These are phyloP conservation scores for Lagria hirta DNA, from an alignment of 2,888 invertebrate species.

Conservation along the genomic window DNA sequence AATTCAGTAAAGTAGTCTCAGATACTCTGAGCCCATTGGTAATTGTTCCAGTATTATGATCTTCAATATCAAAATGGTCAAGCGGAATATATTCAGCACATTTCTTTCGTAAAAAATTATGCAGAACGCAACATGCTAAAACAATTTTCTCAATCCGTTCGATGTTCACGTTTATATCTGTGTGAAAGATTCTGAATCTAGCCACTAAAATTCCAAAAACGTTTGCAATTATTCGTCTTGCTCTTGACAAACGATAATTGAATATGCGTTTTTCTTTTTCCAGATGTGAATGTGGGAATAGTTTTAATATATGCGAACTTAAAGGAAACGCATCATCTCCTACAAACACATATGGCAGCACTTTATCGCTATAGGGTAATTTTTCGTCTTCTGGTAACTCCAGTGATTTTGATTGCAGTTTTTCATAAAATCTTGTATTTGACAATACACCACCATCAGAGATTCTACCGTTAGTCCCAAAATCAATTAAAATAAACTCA, in stretches of 20 bases:
- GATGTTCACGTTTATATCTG: too few relatives aligned
- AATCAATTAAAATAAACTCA: neutral
- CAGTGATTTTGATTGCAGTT: conserved; percentile 19
- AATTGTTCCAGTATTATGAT: too few relatives aligned
- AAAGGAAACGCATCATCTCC: conserved; percentile 34
- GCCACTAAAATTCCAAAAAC: conserved; percentile 36
- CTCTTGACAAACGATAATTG: conserved; percentile 34
- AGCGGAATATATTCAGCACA: too few relatives aligned
- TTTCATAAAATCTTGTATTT: neutral
- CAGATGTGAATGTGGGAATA: too few relatives aligned
- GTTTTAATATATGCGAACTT: conserved; percentile 29
- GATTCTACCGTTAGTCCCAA: neutral
- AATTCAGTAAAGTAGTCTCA: too few relatives aligned
- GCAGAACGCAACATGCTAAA: too few relatives aligned
- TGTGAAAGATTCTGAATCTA: conserved; percentile 33
- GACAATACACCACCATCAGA: neutral
- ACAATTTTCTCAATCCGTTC: too few relatives aligned
- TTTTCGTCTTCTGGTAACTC: conserved; percentile 17
- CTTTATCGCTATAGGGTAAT: conserved; percentile 15
- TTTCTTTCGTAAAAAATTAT: too few relatives aligned
- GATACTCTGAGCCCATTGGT: too few relatives aligned
- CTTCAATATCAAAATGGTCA: too few relatives aligned
- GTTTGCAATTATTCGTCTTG: conserved; percentile 34
- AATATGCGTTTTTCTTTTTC: conserved; percentile 28
- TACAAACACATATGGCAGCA: conserved; percentile 29